Evolutionary conservation across 1,140 invertebrate species (phyloP).

Genomic region (Bombus pascuorum): DNA sequence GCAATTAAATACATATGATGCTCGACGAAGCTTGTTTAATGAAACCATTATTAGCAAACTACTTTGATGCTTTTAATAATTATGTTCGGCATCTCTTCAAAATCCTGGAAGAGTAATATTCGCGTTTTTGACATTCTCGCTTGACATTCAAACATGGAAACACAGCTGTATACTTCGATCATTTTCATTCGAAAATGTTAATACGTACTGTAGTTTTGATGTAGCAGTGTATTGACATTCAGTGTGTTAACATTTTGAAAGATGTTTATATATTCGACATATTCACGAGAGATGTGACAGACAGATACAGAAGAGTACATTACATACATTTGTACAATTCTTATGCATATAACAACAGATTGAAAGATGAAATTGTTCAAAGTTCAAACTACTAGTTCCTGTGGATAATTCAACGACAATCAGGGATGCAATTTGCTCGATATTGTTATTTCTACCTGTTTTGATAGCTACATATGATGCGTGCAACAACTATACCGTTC

Average conservation of each 20-base stretch:
- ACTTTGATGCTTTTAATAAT: neutral
- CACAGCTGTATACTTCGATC: too few relatives aligned
- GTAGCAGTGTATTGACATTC: too few relatives aligned
- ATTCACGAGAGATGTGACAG: neutral
- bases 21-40: slow-evolving; percentile 11
- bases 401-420: slow-evolving; percentile 30
- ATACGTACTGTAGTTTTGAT: neutral
- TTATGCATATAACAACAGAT: neutral
- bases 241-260: neutral
- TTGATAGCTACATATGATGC: slow-evolving; percentile 40
- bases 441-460: slow-evolving; percentile 24
- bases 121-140: neutral
- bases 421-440: slow-evolving; percentile 24
- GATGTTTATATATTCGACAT: neutral
- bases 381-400: neutral
- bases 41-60: neutral
- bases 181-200: neutral
- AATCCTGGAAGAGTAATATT: neutral
- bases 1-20: neutral
- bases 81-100: neutral
- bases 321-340: neutral
- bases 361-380: neutral
- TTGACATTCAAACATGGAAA: neutral
- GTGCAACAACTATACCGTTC: slow-evolving; percentile 49
- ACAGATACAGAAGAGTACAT: neutral